phyloP scores from a whole-genome alignment of 2,113 vertebrate genomes.

The Ia io region DNA sequence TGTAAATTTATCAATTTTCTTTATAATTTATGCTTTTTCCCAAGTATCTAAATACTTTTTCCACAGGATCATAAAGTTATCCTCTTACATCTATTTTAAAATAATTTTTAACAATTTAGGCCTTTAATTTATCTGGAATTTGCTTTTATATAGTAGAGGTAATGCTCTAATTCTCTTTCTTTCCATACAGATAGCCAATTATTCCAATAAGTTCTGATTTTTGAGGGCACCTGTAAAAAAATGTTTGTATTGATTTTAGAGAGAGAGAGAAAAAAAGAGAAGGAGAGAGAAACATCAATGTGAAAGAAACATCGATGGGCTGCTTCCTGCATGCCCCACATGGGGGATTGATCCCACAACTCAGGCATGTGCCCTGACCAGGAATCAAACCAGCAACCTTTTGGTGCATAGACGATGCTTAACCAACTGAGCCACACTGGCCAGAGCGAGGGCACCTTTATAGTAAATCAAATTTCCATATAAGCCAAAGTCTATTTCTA shows the following conservation, averaged over 20 bases:
- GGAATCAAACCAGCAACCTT: too few relatives aligned
- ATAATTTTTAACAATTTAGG: neutral
- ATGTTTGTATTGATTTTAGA: too few relatives aligned
- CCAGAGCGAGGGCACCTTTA: neutral
- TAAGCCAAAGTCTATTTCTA: neutral
- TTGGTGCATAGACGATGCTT: too few relatives aligned
- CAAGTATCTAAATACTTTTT: neutral
- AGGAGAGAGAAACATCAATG: too few relatives aligned
- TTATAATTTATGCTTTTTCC: neutral
- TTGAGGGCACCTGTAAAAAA: neutral
- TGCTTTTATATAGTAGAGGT: neutral
- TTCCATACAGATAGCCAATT: neutral
- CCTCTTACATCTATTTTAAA: neutral
- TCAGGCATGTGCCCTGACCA: too few relatives aligned
- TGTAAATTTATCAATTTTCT: neutral
- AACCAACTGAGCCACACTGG: too few relatives aligned
- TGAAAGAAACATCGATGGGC: too few relatives aligned
- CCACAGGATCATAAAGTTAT: neutral
- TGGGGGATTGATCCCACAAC: too few relatives aligned
- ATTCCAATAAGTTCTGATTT: conserved; percentile 10
- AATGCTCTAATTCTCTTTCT: conserved; percentile 13
- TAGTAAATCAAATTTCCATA: neutral
- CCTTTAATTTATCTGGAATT: neutral
- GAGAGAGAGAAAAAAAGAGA: too few relatives aligned
- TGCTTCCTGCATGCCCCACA: too few relatives aligned